Evolutionary conservation across 2,113 vertebrate genomes (phyloP).

Genomic region (Microtus montanus): DNA sequence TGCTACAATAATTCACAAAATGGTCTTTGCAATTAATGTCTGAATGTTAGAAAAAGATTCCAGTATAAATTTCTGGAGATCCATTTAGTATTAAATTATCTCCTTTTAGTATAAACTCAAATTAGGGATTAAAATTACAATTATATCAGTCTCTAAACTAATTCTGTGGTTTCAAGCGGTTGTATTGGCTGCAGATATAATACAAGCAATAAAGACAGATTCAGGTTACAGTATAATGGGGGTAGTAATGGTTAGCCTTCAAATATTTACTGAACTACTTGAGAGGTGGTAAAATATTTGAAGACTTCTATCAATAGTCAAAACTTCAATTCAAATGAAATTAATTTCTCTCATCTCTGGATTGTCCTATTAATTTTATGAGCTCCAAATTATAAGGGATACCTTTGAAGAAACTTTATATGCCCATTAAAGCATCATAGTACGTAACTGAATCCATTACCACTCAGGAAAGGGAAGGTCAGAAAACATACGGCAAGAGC

Average conservation of each 20-base stretch:
- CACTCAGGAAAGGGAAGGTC: not conserved
- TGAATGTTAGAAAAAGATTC: not conserved
- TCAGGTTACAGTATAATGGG: not conserved
- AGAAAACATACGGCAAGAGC: not conserved
- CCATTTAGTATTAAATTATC: not conserved
- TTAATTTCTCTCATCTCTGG: not conserved
- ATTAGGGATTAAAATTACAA: not conserved
- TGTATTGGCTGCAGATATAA: not conserved
- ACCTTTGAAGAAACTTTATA: slow-evolving; percentile 6
- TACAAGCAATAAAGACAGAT: not conserved
- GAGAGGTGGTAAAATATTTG: not conserved
- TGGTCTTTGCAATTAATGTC: not conserved
- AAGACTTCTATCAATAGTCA: not conserved
- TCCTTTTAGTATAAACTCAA: not conserved
- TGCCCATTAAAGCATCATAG: not conserved
- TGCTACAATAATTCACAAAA: slow-evolving; percentile 22
- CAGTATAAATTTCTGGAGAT: slow-evolving; percentile 34
- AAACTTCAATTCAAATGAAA: not conserved
- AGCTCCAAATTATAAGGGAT: not conserved
- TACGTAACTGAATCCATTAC: not conserved
- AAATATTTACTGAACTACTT: not conserved
- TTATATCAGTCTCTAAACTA: not conserved
- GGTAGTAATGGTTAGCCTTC: not conserved
- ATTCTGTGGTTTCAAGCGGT: slow-evolving; percentile 10
- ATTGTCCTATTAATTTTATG: not conserved